phyloP scores from a whole-genome alignment of 2,113 vertebrate species.

The Polyodon spathula region DNA sequence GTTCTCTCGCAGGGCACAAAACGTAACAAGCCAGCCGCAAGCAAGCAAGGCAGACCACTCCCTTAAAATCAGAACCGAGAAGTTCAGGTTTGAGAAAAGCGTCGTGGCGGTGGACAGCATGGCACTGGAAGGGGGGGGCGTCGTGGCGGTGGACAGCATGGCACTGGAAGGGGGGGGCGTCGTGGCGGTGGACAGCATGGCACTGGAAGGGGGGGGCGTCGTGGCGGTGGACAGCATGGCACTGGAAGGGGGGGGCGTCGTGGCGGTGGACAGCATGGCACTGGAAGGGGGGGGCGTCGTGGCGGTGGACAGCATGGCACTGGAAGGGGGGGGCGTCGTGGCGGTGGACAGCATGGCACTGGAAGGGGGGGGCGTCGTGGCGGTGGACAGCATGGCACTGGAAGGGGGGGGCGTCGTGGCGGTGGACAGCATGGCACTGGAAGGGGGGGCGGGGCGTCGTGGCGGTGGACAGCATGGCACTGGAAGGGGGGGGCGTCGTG shows the following conservation, averaged over 20 bases:
- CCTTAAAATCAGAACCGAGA: not conserved
- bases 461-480: too few relatives aligned
- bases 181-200: too few relatives aligned
- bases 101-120: too few relatives aligned
- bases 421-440: constrained; percentile 23
- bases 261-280: too few relatives aligned
- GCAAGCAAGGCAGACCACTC: not conserved
- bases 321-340: constrained; percentile 12
- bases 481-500: constrained; percentile 12
- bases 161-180: constrained; percentile 16
- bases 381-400: constrained; percentile 24
- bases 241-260: constrained; percentile 15
- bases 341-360: too few relatives aligned
- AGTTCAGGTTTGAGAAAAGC: not conserved
- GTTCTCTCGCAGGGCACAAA: too few relatives aligned
- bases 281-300: constrained; percentile 12
- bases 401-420: constrained; percentile 10
- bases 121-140: too few relatives aligned
- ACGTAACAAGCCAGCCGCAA: too few relatives aligned
- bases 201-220: constrained; percentile 16
- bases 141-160: too few relatives aligned
- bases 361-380: constrained; percentile 11
- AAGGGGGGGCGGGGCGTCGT: constrained; percentile 3
- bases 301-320: too few relatives aligned
- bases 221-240: too few relatives aligned